phyloP scores from a whole-genome alignment of 2,797 vertebrate genomes.

The Leuciscus waleckii region DNA sequence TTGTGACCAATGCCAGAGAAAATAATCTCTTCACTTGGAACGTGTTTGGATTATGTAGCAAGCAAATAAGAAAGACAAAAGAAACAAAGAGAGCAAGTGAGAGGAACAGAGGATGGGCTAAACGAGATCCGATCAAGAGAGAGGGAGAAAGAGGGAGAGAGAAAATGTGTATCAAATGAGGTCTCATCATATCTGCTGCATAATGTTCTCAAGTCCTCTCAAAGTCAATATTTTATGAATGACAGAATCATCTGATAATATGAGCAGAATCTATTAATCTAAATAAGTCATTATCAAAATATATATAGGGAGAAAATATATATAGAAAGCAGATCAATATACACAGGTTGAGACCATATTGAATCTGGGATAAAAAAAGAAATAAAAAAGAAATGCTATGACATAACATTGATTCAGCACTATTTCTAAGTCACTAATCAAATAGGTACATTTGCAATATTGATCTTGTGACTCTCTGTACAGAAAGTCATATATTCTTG shows the following conservation, averaged over 20 bases:
- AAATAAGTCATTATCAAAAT: constrained; percentile 6
- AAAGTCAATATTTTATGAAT: constrained; percentile 7
- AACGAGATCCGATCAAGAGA: not conserved
- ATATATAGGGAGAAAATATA: constrained; percentile 1
- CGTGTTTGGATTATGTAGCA: constrained; percentile 23
- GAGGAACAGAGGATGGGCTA: not conserved
- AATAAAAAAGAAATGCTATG: not conserved
- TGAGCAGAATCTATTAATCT: constrained; percentile 13
- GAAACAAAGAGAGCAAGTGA: constrained; percentile 7
- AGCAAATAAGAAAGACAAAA: not conserved
- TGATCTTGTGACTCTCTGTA: not conserved
- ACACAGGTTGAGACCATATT: not conserved
- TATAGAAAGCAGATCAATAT: constrained; percentile 40
- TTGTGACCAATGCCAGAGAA: constrained; percentile 25
- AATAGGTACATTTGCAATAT: not conserved
- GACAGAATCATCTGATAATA: constrained; percentile 27
- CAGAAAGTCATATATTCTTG: not conserved
- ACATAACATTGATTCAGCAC: not conserved
- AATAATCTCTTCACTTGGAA: constrained; percentile 24
- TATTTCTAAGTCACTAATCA: not conserved
- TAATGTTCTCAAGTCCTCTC: not conserved
- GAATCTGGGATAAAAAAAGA: not conserved
- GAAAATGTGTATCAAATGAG: not conserved
- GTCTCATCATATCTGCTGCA: constrained; percentile 9
- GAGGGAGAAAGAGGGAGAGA: not conserved